Evolutionary conservation across 2,797 vertebrate species (phyloP).

Genomic region (Schizothorax lantsangensis): DNA sequence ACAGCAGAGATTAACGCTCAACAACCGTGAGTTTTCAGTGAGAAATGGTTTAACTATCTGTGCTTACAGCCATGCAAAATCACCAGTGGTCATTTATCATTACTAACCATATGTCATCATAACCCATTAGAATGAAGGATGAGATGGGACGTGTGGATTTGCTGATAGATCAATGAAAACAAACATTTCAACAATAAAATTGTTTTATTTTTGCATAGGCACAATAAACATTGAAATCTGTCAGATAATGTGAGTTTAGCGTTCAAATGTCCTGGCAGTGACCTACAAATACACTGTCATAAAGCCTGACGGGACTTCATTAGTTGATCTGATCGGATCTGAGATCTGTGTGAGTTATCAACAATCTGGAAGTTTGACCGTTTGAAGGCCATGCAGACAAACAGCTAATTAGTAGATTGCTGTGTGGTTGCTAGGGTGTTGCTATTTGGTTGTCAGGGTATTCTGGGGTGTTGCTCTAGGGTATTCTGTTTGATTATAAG

Average conservation of each 20-base stretch:
- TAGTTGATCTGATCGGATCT: background rate
- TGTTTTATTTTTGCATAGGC: background rate
- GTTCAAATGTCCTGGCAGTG: background rate
- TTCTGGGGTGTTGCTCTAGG: background rate
- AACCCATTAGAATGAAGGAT: background rate
- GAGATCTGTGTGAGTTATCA: background rate
- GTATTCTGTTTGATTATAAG: background rate
- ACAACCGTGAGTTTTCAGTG: too few species aligned
- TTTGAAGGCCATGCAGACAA: too few species aligned
- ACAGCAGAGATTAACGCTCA: background rate
- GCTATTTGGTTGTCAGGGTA: background rate
- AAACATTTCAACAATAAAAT: background rate
- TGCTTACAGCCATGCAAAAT: background rate
- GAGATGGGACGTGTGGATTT: background rate
- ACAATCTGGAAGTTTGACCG: too few species aligned
- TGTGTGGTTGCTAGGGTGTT: background rate
- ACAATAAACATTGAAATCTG: background rate
- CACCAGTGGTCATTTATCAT: background rate
- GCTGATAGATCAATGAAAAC: background rate
- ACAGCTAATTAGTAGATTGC: too few species aligned
- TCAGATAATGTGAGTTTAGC: background rate
- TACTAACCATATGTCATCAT: conserved; percentile 4
- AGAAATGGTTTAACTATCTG: background rate
- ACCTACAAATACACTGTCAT: background rate
- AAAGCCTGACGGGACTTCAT: background rate